Conservation (phyloP, 2,797 vertebrate genomes). For the Artibeus jamaicensis region DNA sequence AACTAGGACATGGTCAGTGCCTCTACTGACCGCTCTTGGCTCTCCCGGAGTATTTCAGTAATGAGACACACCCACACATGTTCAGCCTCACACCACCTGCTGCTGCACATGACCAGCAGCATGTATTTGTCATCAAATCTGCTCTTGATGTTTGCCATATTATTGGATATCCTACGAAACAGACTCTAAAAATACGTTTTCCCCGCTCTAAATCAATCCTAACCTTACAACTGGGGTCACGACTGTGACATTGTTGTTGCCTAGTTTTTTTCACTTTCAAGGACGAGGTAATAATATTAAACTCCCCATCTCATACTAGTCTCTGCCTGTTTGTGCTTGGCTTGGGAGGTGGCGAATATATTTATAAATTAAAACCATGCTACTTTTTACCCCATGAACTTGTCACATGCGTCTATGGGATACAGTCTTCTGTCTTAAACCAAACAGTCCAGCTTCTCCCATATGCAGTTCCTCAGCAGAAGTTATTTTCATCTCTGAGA, state of each 20-base stretch:
- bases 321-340: not conserved
- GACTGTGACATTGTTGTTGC: not conserved
- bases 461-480: not conserved
- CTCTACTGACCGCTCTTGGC: slow-evolving; percentile 29
- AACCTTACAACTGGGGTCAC: not conserved
- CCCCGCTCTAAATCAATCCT: not conserved
- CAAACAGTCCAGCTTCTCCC: not conserved
- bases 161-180: slow-evolving; percentile 44
- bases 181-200: slow-evolving; percentile 50
- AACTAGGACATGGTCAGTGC: not conserved
- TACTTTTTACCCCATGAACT: not conserved
- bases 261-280: not conserved
- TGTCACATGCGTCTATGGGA: not conserved
- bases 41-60: slow-evolving; percentile 8
- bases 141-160: not conserved
- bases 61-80: slow-evolving; percentile 14
- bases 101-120: not conserved
- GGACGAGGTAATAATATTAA: not conserved
- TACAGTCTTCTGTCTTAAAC: not conserved
- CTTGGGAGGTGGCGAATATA: not conserved
- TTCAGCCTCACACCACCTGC: slow-evolving; percentile 54
- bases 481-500: slow-evolving; percentile 28
- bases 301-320: not conserved
- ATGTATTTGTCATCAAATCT: slow-evolving; percentile 39
- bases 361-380: slow-evolving; percentile 16